Evolutionary conservation across 2,888 invertebrate species (phyloP).

Genomic region (Torymus aiolomorphi): DNA sequence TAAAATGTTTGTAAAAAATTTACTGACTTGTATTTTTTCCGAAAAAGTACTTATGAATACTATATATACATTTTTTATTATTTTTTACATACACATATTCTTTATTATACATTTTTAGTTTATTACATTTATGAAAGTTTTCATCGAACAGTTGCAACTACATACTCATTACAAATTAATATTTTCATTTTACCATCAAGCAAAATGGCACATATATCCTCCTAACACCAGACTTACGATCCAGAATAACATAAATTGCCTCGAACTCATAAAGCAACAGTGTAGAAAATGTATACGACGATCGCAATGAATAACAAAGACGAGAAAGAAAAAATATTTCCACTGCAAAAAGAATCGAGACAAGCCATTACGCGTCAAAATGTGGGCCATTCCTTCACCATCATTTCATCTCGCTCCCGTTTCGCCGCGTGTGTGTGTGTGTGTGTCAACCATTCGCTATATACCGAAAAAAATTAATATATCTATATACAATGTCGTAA

Average conservation of each 20-base stretch:
- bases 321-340: constrained; percentile 29
- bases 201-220: not conserved
- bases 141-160: no score
- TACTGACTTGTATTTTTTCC: no score
- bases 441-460: no score
- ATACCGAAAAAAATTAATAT: constrained; percentile 10
- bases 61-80: no score
- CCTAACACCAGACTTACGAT: not conserved
- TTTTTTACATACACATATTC: no score
- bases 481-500: not conserved
- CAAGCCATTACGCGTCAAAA: constrained; percentile 42
- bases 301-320: constrained; percentile 28
- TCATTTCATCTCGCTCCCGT: constrained; percentile 36
- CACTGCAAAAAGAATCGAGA: constrained; percentile 13
- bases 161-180: no score
- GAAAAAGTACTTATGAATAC: no score
- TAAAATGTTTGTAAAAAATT: no score
- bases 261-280: not conserved
- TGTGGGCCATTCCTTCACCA: constrained; percentile 41
- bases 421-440: not conserved
- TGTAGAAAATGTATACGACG: constrained; percentile 9
- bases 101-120: no score
- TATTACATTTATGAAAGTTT: no score
- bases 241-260: constrained; percentile 14
- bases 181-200: no score